phyloP scores from a whole-genome alignment of 2,113 vertebrate genomes.

The Ameiurus melas region DNA sequence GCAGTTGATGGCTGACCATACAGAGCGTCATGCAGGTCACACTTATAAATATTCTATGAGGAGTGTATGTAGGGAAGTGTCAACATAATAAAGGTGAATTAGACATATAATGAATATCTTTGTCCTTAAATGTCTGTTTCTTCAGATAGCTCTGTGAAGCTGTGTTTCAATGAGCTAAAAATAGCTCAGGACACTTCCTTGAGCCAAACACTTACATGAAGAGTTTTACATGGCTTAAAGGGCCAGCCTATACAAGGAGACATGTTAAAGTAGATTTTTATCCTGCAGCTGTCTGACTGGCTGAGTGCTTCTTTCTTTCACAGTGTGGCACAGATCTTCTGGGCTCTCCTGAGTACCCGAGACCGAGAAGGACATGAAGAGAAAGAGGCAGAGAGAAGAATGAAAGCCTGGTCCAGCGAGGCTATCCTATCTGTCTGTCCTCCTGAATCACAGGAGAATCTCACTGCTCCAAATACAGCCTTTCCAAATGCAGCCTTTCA shows the following conservation, averaged over 20 bases:
- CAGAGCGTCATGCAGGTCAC: background rate
- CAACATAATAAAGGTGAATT: background rate
- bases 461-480: constrained; percentile 31
- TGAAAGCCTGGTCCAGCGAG: constrained; percentile 15
- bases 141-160: background rate
- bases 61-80: background rate
- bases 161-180: background rate
- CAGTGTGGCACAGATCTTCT: constrained; percentile 7
- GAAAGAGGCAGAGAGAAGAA: constrained; percentile 26
- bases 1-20: background rate
- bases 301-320: constrained; percentile 34
- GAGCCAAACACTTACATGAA: constrained; percentile 22
- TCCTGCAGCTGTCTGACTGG: constrained; percentile 29
- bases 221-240: constrained; percentile 18
- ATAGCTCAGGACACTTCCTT: background rate
- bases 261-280: constrained; percentile 42
- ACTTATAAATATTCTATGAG: background rate
- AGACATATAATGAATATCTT: background rate
- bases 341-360: constrained; percentile 4
- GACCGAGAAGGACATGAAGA: constrained; percentile 25
- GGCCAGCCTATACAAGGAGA: constrained; percentile 6
- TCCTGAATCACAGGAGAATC: constrained; percentile 40
- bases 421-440: constrained; percentile 30
- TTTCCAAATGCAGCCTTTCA: constrained; percentile 4
- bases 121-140: too few relatives aligned